Percentiles rank a stretch among this genome's conserved stretches.
These are phyloP conservation scores for Anadara kagoshimensis DNA, from an alignment of 1,140 invertebrate genomes.

Conservation along the genomic window DNA sequence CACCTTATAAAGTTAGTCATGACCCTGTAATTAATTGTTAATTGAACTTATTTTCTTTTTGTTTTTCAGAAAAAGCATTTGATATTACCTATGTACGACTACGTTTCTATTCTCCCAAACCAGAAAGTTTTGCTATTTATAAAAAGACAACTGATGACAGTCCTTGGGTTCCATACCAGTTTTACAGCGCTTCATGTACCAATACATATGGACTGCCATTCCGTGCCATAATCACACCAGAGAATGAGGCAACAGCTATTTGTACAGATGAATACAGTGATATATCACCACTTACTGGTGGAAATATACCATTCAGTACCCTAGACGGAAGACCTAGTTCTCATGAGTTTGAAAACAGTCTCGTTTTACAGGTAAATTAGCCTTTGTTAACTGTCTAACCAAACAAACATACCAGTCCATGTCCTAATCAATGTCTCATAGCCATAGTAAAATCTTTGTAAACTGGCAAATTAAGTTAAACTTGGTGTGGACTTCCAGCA, in stretches of 20 bases:
- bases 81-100: slow-evolving; percentile 97
- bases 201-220: slow-evolving; percentile 91
- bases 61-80: slow-evolving; percentile 91
- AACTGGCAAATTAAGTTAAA: too few species aligned
- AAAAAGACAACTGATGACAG: slow-evolving; percentile 85
- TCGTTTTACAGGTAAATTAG: slow-evolving; percentile 86
- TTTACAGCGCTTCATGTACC: slow-evolving; percentile 93
- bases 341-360: slow-evolving; percentile 91
- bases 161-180: slow-evolving; percentile 96
- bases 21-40: too few species aligned
- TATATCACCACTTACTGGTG: slow-evolving; percentile 96
- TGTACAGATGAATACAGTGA: slow-evolving; percentile 98
- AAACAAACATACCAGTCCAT: too few species aligned
- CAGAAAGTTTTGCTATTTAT: slow-evolving; percentile 98
- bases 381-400: too few species aligned
- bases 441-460: too few species aligned
- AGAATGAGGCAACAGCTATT: slow-evolving; percentile 88
- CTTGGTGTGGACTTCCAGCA: too few species aligned
- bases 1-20: too few species aligned
- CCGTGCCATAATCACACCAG: slow-evolving; percentile 64
- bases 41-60: slow-evolving; percentile 9
- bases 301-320: slow-evolving; percentile 96
- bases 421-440: too few species aligned
- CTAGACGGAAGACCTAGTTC: slow-evolving; percentile 95
- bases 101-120: slow-evolving; percentile 94